Evolutionary conservation across 2,113 vertebrate species (phyloP).

Genomic region (Pelmatolapia mariae): DNA sequence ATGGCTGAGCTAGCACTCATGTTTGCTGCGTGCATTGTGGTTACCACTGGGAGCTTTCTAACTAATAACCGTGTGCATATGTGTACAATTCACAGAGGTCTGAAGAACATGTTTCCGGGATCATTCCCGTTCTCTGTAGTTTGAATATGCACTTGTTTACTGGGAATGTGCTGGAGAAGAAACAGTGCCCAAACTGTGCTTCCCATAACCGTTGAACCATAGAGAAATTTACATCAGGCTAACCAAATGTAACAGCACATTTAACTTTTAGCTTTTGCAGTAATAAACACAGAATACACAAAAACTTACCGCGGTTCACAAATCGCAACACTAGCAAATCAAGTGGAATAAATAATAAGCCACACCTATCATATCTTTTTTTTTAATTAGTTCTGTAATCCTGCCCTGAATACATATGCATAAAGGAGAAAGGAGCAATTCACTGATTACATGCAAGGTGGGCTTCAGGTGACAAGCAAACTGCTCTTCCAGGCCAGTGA

Average conservation of each 20-base stretch:
- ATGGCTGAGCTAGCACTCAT: not conserved
- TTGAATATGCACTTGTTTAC: not conserved
- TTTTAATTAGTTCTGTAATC: not conserved
- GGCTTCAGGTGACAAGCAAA: not conserved
- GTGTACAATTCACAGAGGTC: not conserved
- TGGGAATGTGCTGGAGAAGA: not conserved
- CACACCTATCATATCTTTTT: not conserved
- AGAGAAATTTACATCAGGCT: not conserved
- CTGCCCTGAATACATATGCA: not conserved
- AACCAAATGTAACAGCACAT: not conserved
- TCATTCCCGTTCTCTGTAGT: not conserved
- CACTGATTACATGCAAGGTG: not conserved
- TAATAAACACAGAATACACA: not conserved
- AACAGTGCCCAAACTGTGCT: not conserved
- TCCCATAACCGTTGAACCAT: not conserved
- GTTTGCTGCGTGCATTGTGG: not conserved
- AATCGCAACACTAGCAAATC: not conserved
- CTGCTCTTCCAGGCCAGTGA: not conserved
- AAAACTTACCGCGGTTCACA: not conserved
- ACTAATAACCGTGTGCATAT: not conserved
- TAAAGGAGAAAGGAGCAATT: not conserved
- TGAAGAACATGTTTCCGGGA: not conserved
- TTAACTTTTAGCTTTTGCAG: not conserved
- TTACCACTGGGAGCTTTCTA: not conserved
- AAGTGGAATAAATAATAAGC: not conserved